A percentile compares a stretch with the other conserved stretches of the same genome.
Conservation (phyloP, 2,113 vertebrate genomes). For the Bufo bufo region DNA sequence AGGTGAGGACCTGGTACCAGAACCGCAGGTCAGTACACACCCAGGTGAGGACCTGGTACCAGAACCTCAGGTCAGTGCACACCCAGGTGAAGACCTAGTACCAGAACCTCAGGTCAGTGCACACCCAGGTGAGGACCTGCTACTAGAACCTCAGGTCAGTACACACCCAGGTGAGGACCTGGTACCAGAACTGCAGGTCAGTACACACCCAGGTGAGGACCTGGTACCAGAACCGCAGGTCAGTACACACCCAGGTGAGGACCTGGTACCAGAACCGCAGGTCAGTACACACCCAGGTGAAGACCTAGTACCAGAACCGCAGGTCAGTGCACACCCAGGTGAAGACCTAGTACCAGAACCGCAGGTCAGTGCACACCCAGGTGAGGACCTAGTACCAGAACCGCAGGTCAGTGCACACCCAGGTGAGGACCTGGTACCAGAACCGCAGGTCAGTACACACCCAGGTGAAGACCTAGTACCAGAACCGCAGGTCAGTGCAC, state of each 20-base stretch:
- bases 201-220: too few species aligned
- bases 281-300: too few species aligned
- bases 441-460: background rate
- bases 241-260: background rate
- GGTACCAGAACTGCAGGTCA: background rate
- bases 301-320: background rate
- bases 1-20: too few species aligned
- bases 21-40: background rate
- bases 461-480: conserved; percentile 98
- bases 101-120: background rate
- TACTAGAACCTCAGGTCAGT: conserved; percentile 96
- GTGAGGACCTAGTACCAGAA: too few species aligned
- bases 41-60: too few species aligned
- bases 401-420: background rate
- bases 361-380: background rate
- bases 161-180: too few species aligned
- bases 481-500: conserved; percentile 89
- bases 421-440: too few species aligned
- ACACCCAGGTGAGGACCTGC: conserved; percentile 92
- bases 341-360: too few species aligned
- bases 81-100: too few species aligned
- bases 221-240: background rate
- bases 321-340: too few species aligned
- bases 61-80: background rate
- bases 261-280: background rate